phyloP scores from a whole-genome alignment of 2,888 invertebrate species.

The Drosophila limbata region DNA sequence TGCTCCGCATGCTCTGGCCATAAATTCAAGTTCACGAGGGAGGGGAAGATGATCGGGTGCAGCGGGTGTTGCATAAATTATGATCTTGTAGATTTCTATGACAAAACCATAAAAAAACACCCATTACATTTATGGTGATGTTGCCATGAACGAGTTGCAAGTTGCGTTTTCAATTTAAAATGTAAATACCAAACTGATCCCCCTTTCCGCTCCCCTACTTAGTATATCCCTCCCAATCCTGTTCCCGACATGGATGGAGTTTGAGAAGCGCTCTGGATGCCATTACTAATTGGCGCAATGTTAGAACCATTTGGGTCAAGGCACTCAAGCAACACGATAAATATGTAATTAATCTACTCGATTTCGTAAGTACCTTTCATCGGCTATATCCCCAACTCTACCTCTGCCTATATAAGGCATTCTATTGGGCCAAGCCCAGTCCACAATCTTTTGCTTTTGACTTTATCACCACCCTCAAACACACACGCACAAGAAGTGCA shows the following conservation, averaged over 20 bases:
- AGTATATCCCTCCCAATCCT: neutral
- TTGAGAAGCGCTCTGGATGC: slow-evolving; percentile 7
- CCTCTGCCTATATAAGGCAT: neutral
- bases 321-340: slow-evolving; percentile 48
- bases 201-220: no score
- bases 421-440: slow-evolving; percentile 38
- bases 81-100: slow-evolving; percentile 75
- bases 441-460: slow-evolving; percentile 5
- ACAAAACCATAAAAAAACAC: slow-evolving; percentile 69
- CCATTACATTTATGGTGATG: slow-evolving; percentile 70
- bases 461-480: neutral
- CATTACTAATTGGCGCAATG: slow-evolving; percentile 48
- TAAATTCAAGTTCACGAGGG: slow-evolving; percentile 63
- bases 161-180: slow-evolving; percentile 70
- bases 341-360: slow-evolving; percentile 63
- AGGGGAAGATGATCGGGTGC: neutral
- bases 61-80: slow-evolving; percentile 69
- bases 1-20: slow-evolving; percentile 53
- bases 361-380: slow-evolving; percentile 39
- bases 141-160: slow-evolving; percentile 31
- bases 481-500: slow-evolving; percentile 29
- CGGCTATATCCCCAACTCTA: neutral
- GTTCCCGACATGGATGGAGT: neutral
- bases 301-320: slow-evolving; percentile 55
- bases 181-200: slow-evolving; percentile 41